Conservation (phyloP, 37 sponge, comb jelly and placozoan genomes). For the Eunapius fragilis region DNA sequence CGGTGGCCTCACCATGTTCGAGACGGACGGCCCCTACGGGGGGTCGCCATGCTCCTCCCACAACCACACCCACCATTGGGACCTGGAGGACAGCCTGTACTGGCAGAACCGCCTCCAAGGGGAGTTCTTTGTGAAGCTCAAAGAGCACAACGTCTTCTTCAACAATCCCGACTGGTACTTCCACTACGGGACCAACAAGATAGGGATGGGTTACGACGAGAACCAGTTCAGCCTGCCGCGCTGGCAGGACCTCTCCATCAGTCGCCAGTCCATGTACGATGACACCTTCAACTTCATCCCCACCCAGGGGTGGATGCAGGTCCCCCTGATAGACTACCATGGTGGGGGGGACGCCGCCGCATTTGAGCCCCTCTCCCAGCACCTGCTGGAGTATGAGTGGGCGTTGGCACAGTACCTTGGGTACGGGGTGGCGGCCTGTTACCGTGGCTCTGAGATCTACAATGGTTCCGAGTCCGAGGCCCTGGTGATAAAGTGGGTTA, state of each 20-base stretch:
- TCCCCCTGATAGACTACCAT: slow-evolving; percentile 57
- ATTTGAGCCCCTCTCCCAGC: slow-evolving; percentile 54
- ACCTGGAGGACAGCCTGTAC: slow-evolving; percentile 43
- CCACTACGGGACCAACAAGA: slow-evolving; percentile 57
- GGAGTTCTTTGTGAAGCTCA: slow-evolving; percentile 40
- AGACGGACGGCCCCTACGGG: slow-evolving; percentile 75
- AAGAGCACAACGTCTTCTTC: slow-evolving; percentile 50
- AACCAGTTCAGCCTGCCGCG: slow-evolving; percentile 61
- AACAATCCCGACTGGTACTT: slow-evolving; percentile 66
- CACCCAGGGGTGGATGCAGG: slow-evolving; percentile 77
- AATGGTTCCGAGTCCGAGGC: slow-evolving; percentile 15
- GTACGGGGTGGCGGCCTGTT: slow-evolving; percentile 71
- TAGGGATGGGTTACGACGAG: slow-evolving; percentile 66
- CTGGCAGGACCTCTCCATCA: slow-evolving; percentile 64
- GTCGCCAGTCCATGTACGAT: slow-evolving; percentile 68
- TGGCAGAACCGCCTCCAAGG: slow-evolving; percentile 59
- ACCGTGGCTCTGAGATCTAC: slow-evolving; percentile 48
- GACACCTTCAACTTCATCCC: slow-evolving; percentile 71
- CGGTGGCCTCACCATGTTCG: slow-evolving; percentile 46
- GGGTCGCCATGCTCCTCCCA: slow-evolving; percentile 39
- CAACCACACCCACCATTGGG: slow-evolving; percentile 47
- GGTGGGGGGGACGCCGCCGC: slow-evolving; percentile 51
- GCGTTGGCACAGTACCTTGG: slow-evolving; percentile 67
- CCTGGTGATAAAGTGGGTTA: slow-evolving; percentile 62
- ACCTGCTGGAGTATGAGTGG: slow-evolving; percentile 66